Conservation (phyloP, 1,140 invertebrate genomes). For the Dreissena polymorpha region DNA sequence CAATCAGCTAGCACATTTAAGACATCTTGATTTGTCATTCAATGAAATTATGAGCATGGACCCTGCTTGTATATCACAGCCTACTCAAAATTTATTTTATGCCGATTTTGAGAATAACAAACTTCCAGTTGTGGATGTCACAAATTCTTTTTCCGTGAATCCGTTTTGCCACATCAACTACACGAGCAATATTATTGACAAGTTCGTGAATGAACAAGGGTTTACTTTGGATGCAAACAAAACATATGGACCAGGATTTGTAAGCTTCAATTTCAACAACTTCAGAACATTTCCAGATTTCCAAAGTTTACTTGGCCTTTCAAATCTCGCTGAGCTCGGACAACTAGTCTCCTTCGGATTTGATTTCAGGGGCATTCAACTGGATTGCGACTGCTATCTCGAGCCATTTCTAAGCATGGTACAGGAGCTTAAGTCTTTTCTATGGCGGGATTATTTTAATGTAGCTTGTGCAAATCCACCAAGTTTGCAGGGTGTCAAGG, state of each 20-base stretch:
- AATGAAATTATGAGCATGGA: slow-evolving; percentile 36
- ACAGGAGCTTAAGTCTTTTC: background rate
- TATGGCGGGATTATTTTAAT: slow-evolving; percentile 22
- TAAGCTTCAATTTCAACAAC: slow-evolving; percentile 8
- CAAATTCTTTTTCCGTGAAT: slow-evolving; percentile 14
- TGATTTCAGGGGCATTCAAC: slow-evolving; percentile 9
- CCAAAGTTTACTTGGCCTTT: slow-evolving; percentile 20
- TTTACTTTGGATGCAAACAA: background rate
- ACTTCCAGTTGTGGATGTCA: slow-evolving; percentile 25
- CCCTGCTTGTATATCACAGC: background rate
- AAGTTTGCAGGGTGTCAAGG: background rate
- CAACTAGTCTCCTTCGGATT: slow-evolving; percentile 30
- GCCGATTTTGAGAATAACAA: slow-evolving; percentile 31
- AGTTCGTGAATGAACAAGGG: slow-evolving; percentile 7
- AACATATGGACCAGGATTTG: slow-evolving; percentile 45
- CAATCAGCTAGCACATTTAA: background rate
- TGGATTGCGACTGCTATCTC: slow-evolving; percentile 40
- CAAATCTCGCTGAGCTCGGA: slow-evolving; percentile 19
- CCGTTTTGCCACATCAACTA: slow-evolving; percentile 27
- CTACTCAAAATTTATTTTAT: slow-evolving; percentile 12
- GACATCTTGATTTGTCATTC: background rate
- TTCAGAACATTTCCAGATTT: slow-evolving; percentile 33
- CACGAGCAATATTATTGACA: slow-evolving; percentile 12
- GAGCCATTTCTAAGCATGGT: slow-evolving; percentile 31
- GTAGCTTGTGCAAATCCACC: slow-evolving; percentile 20